Conservation (phyloP, 2,797 vertebrate species). For the Gobionotothen gibberifrons region DNA sequence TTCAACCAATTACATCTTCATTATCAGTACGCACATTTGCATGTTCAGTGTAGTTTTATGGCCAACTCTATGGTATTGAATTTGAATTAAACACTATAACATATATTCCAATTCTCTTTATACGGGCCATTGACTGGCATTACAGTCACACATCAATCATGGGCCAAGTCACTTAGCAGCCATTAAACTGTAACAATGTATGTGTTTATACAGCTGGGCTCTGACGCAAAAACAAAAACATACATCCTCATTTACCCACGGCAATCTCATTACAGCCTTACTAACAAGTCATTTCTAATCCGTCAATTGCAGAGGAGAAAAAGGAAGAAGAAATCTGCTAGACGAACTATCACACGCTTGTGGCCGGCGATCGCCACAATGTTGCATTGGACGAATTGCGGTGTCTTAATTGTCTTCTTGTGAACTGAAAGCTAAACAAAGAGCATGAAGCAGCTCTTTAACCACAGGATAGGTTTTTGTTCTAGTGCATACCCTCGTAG, state of each 20-base stretch:
- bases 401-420: slow-evolving; percentile 46
- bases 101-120: slow-evolving; percentile 59
- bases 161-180: slow-evolving; percentile 70
- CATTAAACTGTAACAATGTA: slow-evolving; percentile 78
- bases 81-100: slow-evolving; percentile 63
- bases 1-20: slow-evolving; percentile 50
- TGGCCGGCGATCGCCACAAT: slow-evolving; percentile 45
- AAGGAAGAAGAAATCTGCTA: slow-evolving; percentile 52
- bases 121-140: slow-evolving; percentile 66
- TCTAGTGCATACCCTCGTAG: slow-evolving; percentile 23
- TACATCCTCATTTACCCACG: slow-evolving; percentile 67
- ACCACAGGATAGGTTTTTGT: slow-evolving; percentile 41
- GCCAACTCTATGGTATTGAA: slow-evolving; percentile 39
- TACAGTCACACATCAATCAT: slow-evolving; percentile 75
- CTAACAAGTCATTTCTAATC: slow-evolving; percentile 75
- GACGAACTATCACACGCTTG: slow-evolving; percentile 71
- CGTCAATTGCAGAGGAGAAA: slow-evolving; percentile 54
- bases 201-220: slow-evolving; percentile 74
- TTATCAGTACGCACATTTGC: slow-evolving; percentile 41
- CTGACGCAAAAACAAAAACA: slow-evolving; percentile 73
- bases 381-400: slow-evolving; percentile 33
- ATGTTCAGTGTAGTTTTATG: slow-evolving; percentile 55
- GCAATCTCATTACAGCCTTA: slow-evolving; percentile 67
- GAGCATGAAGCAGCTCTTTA: slow-evolving; percentile 12
- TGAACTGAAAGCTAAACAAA: slow-evolving; percentile 68